Conservation (phyloP, 2,888 invertebrate species). For the Clanis bilineata region DNA sequence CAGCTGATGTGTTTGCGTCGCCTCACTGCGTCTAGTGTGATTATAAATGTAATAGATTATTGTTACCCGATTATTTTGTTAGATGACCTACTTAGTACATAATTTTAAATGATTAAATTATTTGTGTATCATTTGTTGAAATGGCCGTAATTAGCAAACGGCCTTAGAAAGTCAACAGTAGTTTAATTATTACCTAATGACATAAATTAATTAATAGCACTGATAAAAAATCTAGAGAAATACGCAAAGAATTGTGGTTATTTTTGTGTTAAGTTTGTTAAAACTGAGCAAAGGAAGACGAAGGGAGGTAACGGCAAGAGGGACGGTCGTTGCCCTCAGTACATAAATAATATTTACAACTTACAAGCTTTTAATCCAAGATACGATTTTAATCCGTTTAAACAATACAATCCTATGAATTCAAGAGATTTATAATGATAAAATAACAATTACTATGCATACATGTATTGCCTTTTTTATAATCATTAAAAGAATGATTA, state of each 20-base stretch:
- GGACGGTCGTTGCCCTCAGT: constrained; percentile 66
- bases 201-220: neutral
- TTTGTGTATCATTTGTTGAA: neutral
- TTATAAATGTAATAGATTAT: constrained; percentile 1
- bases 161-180: constrained; percentile 1
- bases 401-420: neutral
- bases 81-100: constrained; percentile 6
- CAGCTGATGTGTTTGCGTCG: constrained; percentile 62
- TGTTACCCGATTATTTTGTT: neutral
- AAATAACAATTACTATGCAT: neutral
- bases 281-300: constrained; percentile 39
- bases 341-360: constrained; percentile 20
- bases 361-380: neutral
- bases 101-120: neutral
- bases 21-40: constrained; percentile 33
- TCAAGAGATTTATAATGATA: neutral
- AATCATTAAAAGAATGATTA: neutral
- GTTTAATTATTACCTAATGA: neutral
- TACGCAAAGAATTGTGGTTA: neutral
- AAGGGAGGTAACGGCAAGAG: constrained; percentile 57
- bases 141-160: constrained; percentile 2
- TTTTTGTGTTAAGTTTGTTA: constrained; percentile 15
- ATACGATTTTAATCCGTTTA: neutral
- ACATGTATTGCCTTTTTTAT: neutral
- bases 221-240: neutral